Percentiles rank a stretch among this genome's conserved stretches.
Evolutionary conservation across 53 echinoderm and acorn worm genomes (phyloP).

Genomic region (Henricia sp.): DNA sequence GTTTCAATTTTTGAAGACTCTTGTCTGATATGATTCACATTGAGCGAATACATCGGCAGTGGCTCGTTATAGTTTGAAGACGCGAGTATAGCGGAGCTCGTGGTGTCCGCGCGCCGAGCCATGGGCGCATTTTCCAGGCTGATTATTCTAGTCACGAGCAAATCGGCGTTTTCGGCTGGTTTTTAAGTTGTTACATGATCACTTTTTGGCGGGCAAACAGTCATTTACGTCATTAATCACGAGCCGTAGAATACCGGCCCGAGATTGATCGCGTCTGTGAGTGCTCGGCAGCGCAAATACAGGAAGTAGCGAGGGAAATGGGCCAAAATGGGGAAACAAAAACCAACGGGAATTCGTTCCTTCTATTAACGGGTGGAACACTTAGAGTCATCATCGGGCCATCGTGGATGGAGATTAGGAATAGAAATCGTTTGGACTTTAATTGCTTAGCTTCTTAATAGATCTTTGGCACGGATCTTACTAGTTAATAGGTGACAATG

Average conservation of each 20-base stretch:
- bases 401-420: conserved; percentile 8
- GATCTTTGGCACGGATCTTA: background rate
- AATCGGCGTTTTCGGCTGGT: background rate
- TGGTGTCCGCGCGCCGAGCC: too few relatives aligned
- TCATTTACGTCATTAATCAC: conserved; percentile 51
- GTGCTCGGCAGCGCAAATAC: conserved; percentile 21
- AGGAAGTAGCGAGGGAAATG: background rate
- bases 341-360: background rate
- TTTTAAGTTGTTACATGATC: conserved; percentile 51
- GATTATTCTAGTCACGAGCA: conserved; percentile 43
- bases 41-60: too few relatives aligned
- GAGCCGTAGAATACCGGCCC: background rate
- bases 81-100: too few relatives aligned
- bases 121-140: background rate
- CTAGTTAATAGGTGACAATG: too few relatives aligned
- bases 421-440: background rate
- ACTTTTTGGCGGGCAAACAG: conserved; percentile 44
- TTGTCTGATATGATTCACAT: too few relatives aligned
- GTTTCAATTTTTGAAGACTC: too few relatives aligned
- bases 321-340: background rate
- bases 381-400: background rate
- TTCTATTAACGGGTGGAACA: conserved; percentile 13
- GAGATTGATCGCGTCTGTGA: conserved; percentile 34
- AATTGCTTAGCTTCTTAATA: background rate
- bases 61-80: too few relatives aligned